Base-by-base conservation (phyloP, 2,888 invertebrate genomes). In the Neoascia interrupta region DNA sequence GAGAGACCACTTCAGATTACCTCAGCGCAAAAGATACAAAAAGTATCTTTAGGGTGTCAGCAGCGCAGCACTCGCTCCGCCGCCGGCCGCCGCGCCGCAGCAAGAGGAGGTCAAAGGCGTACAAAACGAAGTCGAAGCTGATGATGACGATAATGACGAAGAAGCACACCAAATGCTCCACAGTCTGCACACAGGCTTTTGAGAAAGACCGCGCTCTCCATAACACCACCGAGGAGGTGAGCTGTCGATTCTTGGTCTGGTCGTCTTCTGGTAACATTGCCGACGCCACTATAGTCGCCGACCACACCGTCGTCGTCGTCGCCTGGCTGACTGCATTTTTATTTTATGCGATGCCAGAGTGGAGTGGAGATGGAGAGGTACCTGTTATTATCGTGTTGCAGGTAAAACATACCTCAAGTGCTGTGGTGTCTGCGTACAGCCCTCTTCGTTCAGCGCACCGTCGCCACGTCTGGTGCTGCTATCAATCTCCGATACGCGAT, bases 241-340 rank as follows among this genome's bases (percentile, higher is more conserved):
- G 43, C 36, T 63, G 56, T 49, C 54, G 68, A 75, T 75, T 63
- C 43, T 41, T 37, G 21, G 18, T 68, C 45, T 26, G 58, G n/a
- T n/a, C 56, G 26, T 51, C 51, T 47, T 37, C 16, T 28, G 37
- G 18, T 37, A 56, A 28, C 18, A 6, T 6, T 45, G 19, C 18
- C 41, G 34, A 5, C 28, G 26, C 23, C 39, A 18, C 19, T 31
- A 45, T 4, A 16, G 21, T 18, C 15, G 31, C 31, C 34, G 45
- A 28, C 23, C 36, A 37, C 37, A 16, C 11, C 39, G 54, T 28
- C 45, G 28, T 31, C 51, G 39, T n/a, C 47, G 76, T 64, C 76
- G 76, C 76, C 76, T 60, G 66, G 60, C 53, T 72, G 76, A 79
- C 76, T 79, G 66, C 76, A 72, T 79, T 72, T 72, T 64, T 70